Conservation (phyloP, 1,140 invertebrate genomes). For the Archivesica marissinica region DNA sequence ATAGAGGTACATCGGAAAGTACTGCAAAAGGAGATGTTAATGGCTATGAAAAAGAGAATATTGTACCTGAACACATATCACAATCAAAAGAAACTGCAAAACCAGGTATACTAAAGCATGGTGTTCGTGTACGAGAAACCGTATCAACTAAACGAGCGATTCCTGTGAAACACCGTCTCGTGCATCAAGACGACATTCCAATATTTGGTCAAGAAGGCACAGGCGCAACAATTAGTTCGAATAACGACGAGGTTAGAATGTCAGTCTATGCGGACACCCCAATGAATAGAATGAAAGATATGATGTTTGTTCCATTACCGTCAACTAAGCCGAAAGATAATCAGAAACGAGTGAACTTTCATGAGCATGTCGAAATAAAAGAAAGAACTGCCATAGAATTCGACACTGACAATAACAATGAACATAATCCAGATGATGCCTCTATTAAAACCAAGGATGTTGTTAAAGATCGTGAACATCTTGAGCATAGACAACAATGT, state of each 20-base stretch:
- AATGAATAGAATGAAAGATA: conserved; percentile 22
- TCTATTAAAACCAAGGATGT: background rate
- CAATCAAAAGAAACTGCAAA: background rate
- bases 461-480: background rate
- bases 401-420: background rate
- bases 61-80: conserved; percentile 35
- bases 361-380: conserved; percentile 41
- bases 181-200: conserved; percentile 48
- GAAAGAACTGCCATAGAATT: conserved; percentile 34
- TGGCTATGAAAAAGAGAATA: background rate
- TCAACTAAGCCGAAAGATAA: background rate
- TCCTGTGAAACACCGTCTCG: conserved; percentile 12
- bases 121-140: conserved; percentile 8
- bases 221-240: background rate
- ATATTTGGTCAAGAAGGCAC: background rate
- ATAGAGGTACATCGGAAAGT: background rate
- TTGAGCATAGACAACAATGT: background rate
- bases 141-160: background rate
- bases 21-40: background rate
- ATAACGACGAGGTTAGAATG: conserved; percentile 26
- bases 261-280: conserved; percentile 27
- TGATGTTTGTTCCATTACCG: conserved; percentile 46
- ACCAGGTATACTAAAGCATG: conserved; percentile 49
- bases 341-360: conserved; percentile 45
- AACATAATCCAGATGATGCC: background rate